Base-by-base conservation (phyloP, 2,113 vertebrate genomes). In the Notothenia rossii region DNA sequence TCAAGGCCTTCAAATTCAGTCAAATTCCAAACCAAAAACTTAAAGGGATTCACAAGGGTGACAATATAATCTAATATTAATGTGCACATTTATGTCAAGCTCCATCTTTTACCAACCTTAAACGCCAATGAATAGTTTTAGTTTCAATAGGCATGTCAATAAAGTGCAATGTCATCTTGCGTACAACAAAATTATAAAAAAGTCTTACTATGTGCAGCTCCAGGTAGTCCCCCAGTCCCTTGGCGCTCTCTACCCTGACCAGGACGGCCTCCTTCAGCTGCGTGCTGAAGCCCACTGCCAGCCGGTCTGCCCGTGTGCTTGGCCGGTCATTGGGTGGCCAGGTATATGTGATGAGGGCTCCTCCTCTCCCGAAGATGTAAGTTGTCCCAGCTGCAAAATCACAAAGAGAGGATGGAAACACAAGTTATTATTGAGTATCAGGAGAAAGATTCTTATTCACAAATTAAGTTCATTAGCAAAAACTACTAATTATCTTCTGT, bases 301-400 rank as follows among this genome's bases (percentile, higher is more conserved):
- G 96, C 88, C 97, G 96, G 93, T 98, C 97, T 90, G 97, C 97
- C 91, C 97, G 93, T 3, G 97, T 98, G 94, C 97, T 98, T 61
- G 97, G 97, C 88, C 97, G 95, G 94, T 98, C 97, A 78, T 98
- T 98, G 77, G 97, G 97, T 36, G 97, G 97, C 97, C 97, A 98
- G 69, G 96, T 97, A 85, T 98, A 98, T 53, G 96, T 98, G 93
- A 98, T 97, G 92, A 97, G 97, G 51, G 96, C 97, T 89, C 97
- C 97, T 85, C 97, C 96, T 83, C 96, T 94, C 80, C 97, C 96
- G 69, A 98, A 98, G 93, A 98, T 98, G 94, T 98, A 98, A 2
- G 97, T 98, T 80, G 97, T 98, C 93, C 97, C 97, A 82, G 97
- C 97, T 98, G 95, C n/a, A 70, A 79, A 75, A 71, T 58, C 22